Conservation (phyloP, 1,140 invertebrate genomes). For the Drosophila seguyi region DNA sequence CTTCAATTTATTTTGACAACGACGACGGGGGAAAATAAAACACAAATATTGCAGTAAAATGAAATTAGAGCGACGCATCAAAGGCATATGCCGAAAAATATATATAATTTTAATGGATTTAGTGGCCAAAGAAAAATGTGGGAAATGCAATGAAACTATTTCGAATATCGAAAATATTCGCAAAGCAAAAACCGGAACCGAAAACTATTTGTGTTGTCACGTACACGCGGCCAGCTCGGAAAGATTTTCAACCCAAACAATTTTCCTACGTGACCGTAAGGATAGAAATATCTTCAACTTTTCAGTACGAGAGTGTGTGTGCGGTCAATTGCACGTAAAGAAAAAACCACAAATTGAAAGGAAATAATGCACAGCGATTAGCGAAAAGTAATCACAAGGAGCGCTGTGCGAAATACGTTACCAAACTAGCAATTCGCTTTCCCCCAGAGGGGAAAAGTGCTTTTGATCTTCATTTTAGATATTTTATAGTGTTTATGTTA, state of each 20-base stretch:
- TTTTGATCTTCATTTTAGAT: conserved; percentile 18
- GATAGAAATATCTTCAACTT: conserved; percentile 30
- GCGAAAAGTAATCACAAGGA: conserved; percentile 81
- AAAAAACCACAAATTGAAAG: conserved; percentile 80
- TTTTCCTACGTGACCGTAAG: conserved; percentile 71
- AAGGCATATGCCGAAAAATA: conserved; percentile 73
- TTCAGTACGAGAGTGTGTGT: conserved; percentile 8
- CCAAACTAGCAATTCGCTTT: conserved; percentile 60
- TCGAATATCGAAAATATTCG: conserved; percentile 38
- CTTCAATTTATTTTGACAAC: conserved; percentile 82
- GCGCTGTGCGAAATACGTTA: conserved; percentile 52
- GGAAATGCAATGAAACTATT: conserved; percentile 69
- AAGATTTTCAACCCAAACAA: conserved; percentile 77
- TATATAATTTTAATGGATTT: conserved; percentile 82
- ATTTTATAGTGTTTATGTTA: background rate
- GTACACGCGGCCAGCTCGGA: conserved; percentile 57
- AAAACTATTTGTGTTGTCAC: conserved; percentile 81
- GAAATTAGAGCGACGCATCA: conserved; percentile 77
- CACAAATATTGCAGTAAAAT: conserved; percentile 51
- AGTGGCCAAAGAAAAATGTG: conserved; percentile 76
- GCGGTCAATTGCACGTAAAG: conserved; percentile 71
- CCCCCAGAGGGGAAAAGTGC: background rate
- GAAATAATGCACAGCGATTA: conserved; percentile 80
- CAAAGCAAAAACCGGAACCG: conserved; percentile 11
- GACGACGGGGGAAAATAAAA: conserved; percentile 52